These are phyloP conservation scores for Oceanodroma leucorhoa DNA, from an alignment of 2,797 vertebrate genomes.

Conservation along the genomic window DNA sequence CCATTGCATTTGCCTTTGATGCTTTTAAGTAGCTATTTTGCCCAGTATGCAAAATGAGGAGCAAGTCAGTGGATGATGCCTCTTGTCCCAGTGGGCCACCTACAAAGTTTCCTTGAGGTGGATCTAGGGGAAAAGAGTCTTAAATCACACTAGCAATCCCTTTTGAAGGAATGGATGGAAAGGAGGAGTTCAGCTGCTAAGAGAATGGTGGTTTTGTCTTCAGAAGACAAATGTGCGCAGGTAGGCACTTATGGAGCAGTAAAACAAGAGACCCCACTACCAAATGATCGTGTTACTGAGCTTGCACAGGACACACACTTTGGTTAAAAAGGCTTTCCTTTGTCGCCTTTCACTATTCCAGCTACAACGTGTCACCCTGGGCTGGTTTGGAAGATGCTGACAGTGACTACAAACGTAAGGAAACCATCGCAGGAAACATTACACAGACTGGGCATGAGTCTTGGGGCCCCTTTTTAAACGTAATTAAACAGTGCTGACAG, in stretches of 20 bases:
- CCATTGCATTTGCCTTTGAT: background rate
- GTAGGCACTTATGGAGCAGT: accelerated
- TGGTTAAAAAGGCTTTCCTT: background rate
- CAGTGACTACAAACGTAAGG: background rate
- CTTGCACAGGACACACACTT: accelerated
- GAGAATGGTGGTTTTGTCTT: background rate
- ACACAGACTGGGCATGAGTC: background rate
- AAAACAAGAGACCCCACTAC: background rate
- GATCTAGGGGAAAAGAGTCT: background rate
- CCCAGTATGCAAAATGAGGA: background rate
- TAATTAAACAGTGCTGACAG: background rate
- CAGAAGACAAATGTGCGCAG: too few species aligned
- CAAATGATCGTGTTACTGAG: too few species aligned
- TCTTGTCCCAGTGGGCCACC: background rate
- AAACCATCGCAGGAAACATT: background rate
- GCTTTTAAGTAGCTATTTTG: background rate
- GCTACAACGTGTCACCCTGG: background rate
- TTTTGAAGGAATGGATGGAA: background rate
- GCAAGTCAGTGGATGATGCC: background rate
- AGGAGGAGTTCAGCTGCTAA: background rate
- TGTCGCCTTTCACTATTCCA: accelerated
- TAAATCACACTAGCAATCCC: background rate
- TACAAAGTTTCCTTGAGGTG: background rate
- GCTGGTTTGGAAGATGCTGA: background rate
- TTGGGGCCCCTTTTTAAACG: accelerated